Evolutionary conservation across 2,888 invertebrate species (phyloP).

Genomic region (Alloscopus bannaensis): DNA sequence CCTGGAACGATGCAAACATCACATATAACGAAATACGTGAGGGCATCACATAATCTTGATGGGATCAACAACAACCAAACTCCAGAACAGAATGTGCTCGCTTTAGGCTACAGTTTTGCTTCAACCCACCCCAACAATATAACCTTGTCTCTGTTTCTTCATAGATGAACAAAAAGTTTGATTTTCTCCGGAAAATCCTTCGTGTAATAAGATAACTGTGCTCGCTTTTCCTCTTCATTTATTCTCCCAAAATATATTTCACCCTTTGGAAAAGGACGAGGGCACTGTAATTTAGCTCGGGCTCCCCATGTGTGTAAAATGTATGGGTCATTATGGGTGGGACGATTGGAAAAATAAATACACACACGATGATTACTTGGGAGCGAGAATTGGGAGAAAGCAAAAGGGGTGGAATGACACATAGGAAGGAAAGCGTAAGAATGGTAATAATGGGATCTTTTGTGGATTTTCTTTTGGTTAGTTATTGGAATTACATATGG

Average conservation of each 20-base stretch:
- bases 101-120: too few relatives aligned
- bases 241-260: constrained; percentile 5
- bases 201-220: neutral
- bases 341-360: constrained; percentile 56
- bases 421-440: neutral
- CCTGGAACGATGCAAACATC: too few relatives aligned
- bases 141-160: too few relatives aligned
- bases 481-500: constrained; percentile 52
- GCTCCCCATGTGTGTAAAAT: constrained; percentile 7
- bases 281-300: neutral
- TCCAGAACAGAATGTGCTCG: too few relatives aligned
- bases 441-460: constrained; percentile 51
- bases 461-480: constrained; percentile 54
- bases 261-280: too few relatives aligned
- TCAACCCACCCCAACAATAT: constrained; percentile 41
- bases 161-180: too few relatives aligned
- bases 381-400: constrained; percentile 4
- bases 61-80: too few relatives aligned
- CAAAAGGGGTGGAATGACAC: constrained; percentile 37
- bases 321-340: constrained; percentile 48
- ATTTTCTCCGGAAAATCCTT: too few relatives aligned
- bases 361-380: too few relatives aligned
- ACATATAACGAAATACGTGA: too few relatives aligned
- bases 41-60: constrained; percentile 44
- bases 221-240: neutral